A percentile compares a stretch with the other conserved stretches of the same genome.
phyloP scores from a whole-genome alignment of 2,113 vertebrate species.

The Platysternon megacephalum region DNA sequence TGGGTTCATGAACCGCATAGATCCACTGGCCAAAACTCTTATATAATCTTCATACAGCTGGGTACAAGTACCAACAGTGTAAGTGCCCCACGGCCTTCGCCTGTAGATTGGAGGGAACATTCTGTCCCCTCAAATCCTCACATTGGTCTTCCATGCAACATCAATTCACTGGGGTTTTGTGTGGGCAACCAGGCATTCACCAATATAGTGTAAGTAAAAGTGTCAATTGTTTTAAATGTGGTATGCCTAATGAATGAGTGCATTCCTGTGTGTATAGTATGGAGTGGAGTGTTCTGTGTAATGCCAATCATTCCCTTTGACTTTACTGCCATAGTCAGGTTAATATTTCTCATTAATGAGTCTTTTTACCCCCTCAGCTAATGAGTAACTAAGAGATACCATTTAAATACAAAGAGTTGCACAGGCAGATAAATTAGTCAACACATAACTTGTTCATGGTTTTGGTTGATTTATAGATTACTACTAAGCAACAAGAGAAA shows the following conservation, averaged over 20 bases:
- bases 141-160: neutral
- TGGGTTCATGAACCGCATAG: neutral
- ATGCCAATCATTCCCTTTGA: slow-evolving; percentile 64
- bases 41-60: neutral
- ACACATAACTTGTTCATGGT: slow-evolving; percentile 13
- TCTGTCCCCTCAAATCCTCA: neutral
- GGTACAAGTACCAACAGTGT: neutral
- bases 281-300: slow-evolving; percentile 47
- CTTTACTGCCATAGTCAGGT: slow-evolving; percentile 63
- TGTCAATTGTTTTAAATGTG: neutral
- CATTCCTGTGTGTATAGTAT: slow-evolving; percentile 25
- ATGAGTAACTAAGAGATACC: neutral
- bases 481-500: slow-evolving; percentile 33
- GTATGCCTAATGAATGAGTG: slow-evolving; percentile 24
- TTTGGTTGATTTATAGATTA: slow-evolving; percentile 60
- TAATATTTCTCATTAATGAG: slow-evolving; percentile 70
- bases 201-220: accelerated
- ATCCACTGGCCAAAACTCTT: neutral
- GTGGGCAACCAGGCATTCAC: neutral
- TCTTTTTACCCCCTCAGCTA: slow-evolving; percentile 18
- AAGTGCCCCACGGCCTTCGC: accelerated
- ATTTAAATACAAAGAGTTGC: slow-evolving; percentile 50
- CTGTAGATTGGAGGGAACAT: accelerated
- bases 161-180: neutral
- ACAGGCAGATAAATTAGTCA: slow-evolving; percentile 54